phyloP scores from a whole-genome alignment of 2,113 vertebrate genomes.

The Aspiorhynchus laticeps region DNA sequence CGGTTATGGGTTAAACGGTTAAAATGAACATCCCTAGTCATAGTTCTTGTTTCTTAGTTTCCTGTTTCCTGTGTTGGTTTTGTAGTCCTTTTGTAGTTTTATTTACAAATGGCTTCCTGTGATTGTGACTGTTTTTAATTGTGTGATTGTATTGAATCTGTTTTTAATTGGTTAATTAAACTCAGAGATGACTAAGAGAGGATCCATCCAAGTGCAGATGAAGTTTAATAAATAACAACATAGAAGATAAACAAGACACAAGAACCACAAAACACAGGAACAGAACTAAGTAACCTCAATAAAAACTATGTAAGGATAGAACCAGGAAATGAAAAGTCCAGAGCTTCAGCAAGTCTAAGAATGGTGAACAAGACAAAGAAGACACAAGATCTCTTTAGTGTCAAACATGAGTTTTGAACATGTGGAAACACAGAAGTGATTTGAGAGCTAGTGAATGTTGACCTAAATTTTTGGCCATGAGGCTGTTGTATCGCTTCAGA shows the following conservation, averaged over 20 bases:
- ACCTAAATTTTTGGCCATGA: no score
- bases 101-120: neutral
- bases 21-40: no score
- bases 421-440: neutral
- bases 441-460: neutral
- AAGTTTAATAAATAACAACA: neutral
- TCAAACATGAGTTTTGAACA: neutral
- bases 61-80: neutral
- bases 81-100: neutral
- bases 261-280: no score
- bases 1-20: no score
- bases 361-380: no score
- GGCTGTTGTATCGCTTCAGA: neutral
- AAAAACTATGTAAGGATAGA: no score
- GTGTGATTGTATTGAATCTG: neutral
- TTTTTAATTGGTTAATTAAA: neutral
- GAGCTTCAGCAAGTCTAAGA: no score
- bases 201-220: neutral
- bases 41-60: neutral
- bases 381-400: no score
- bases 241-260: no score
- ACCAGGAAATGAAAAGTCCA: no score
- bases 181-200: neutral
- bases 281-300: no score
- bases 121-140: neutral